Conservation (phyloP, 2,888 invertebrate species). For the Gastrophysa polygoni region DNA sequence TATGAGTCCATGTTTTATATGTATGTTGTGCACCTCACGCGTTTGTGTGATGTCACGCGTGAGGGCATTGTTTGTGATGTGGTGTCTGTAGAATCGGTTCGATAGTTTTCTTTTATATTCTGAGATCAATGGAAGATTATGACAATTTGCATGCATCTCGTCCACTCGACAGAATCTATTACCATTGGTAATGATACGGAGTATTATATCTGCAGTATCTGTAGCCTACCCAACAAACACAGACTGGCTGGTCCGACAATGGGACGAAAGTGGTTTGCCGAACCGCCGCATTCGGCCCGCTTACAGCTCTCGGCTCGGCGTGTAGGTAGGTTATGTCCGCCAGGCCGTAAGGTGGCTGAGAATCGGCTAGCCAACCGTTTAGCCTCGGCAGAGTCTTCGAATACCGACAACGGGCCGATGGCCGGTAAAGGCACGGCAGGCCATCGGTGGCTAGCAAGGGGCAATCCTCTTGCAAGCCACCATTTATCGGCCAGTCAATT, state of each 20-base stretch:
- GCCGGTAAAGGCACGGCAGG: background rate
- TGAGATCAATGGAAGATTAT: too few relatives aligned
- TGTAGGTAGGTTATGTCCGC: slow-evolving; percentile 13
- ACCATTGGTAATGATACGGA: too few relatives aligned
- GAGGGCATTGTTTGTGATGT: too few relatives aligned
- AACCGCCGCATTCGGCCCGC: slow-evolving; percentile 9
- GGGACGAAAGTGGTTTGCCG: background rate
- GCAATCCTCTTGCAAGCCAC: slow-evolving; percentile 8
- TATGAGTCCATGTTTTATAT: too few relatives aligned
- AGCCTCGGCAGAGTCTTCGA: slow-evolving; percentile 6
- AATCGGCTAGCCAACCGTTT: slow-evolving; percentile 4
- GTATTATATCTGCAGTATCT: too few relatives aligned
- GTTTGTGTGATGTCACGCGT: too few relatives aligned
- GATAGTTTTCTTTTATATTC: too few relatives aligned
- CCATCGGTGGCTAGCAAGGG: slow-evolving; percentile 8
- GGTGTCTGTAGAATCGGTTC: too few relatives aligned
- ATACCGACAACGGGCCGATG: slow-evolving; percentile 6
- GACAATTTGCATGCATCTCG: too few relatives aligned
- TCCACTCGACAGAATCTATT: too few relatives aligned
- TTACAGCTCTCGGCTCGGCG: slow-evolving; percentile 12
- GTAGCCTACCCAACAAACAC: slow-evolving; percentile 10
- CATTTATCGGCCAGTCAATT: slow-evolving; percentile 3
- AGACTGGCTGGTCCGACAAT: background rate
- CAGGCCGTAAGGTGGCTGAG: slow-evolving; percentile 11
- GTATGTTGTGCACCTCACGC: too few relatives aligned